Evolutionary conservation across 2,888 invertebrate species (phyloP), one percentile per base, ranked within the genome.

Genomic region (Nemotelus nigrinus): DNA sequence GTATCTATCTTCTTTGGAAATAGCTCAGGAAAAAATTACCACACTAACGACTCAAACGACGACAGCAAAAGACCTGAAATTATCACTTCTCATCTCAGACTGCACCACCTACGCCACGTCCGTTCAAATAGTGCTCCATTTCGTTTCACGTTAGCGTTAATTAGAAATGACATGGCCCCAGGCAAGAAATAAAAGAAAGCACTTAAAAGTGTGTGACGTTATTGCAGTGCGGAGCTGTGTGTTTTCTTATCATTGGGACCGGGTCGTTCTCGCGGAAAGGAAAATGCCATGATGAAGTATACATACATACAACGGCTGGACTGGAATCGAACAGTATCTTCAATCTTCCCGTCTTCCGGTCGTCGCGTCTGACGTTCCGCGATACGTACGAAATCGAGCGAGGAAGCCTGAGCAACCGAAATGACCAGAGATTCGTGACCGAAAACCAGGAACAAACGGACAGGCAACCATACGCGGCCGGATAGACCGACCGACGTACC

Each of bases 161-260:
- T 74, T 74, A 74, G 74, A 74, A 74, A 74, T 74, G 74, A 60
- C 74, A 60, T 60, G 60, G 60, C 74, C 48, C 60, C 63, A 63
- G 74, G 74, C 74, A 60, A 63, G 63, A 63, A 74, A 74, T 74
- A 74, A 74, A 74, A 63, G 60, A 74, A 74, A 63, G 74, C 74
- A 74, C 60, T 71, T 71, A 71, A 71, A 55, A 71, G 71, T 55
- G 71, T 55, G 71, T 71, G 71, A 60, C 63, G 63, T 53, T 70
- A 10, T 43, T 41, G 70, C 68, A 10, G 53, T 50, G 53, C 68
- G 43, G n/a, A 55, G 67, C 47, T n/a, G 67, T 45, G 25, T n/a
- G 50, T 70, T 25, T 63, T 53, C 53, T 43, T 53, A 70, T 70
- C 63, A 57, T 50, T 50, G 39, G 47, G 10, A 65, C n/a, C 8